Evolutionary conservation across 2,797 vertebrate species (phyloP).

Genomic region (Ptychadena robeensis): DNA sequence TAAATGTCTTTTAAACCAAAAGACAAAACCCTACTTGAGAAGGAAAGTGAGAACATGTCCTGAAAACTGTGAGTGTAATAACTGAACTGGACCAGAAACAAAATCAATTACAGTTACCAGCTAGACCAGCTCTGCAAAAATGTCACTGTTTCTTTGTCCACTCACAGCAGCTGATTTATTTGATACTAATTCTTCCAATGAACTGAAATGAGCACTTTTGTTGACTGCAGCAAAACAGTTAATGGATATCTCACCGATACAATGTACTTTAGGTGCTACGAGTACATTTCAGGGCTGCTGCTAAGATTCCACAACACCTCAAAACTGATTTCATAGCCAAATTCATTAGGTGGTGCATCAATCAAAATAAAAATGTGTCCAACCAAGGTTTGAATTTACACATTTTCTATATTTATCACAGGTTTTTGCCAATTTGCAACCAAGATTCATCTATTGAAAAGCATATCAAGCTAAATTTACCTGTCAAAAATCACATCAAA

Average conservation of each 20-base stretch:
- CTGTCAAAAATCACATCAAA: too few relatives aligned
- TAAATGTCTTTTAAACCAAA: not conserved
- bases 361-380: too few relatives aligned
- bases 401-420: too few relatives aligned
- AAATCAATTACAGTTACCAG: conserved; percentile 35
- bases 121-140: conserved; percentile 5
- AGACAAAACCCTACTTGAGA: not conserved
- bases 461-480: too few relatives aligned
- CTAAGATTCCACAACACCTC: not conserved
- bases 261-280: not conserved
- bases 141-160: conserved; percentile 41
- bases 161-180: conserved; percentile 41
- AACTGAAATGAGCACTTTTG: conserved; percentile 14
- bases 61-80: conserved; percentile 17
- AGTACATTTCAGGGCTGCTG: not conserved
- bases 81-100: conserved; percentile 10
- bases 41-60: not conserved
- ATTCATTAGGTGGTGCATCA: too few relatives aligned
- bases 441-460: too few relatives aligned
- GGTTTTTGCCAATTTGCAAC: too few relatives aligned
- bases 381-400: too few relatives aligned
- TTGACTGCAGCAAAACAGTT: conserved; percentile 18
- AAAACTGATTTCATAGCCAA: not conserved
- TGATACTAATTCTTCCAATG: conserved; percentile 17
- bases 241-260: not conserved